Base-by-base conservation (phyloP, 2,797 vertebrate species). In the Percopsis omiscomaycus region DNA sequence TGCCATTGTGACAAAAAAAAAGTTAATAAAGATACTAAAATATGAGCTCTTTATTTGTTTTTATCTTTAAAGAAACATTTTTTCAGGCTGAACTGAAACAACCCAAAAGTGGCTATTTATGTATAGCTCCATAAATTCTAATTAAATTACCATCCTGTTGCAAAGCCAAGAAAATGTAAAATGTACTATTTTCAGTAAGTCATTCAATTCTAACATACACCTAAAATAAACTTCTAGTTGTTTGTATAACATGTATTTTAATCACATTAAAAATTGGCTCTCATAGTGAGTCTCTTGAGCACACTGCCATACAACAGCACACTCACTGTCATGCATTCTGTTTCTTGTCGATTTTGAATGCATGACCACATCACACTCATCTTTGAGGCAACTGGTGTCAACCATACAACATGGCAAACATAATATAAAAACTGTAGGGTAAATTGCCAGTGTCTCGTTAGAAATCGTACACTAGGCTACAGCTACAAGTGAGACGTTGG, bases 381-480 rank as follows among this genome's bases (percentile, higher is more conserved):
- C 66, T 16, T 49, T 65, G 47, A 60, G 61, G 59, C 13, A 58
- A 45, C 48, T 29, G 22, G 15, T 45, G 49, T 13, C 10, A 64
- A 16, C 50, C 14, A 49, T 50, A 46, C 49, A 74, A 51, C 66
- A 46, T 28, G 37, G 15, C 32, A 27, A 10, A 32, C 55, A 11
- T 3, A 54, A 63, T 22, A 29, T 16, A 68, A 0, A 55, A 71
- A 59, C 73, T 57, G 50, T 3, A 56, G 16, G 55, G 45, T 71
- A 52, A 58, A 71, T 64, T 75, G 79, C 73, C 77, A 74, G 83
- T 84, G 80, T 80, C 70, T 74, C 45, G n/a, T 74, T 55, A 73
- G 61, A 61, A 54, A 42, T 71, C 55, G 55, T 27, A 61, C 67
- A 83, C 72, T 54, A 69, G 58, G 54, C 48, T 65, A 62, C 71